These are phyloP conservation scores for Drosophila sechellia DNA, from an alignment of 1,140 invertebrate species.

Conservation along the genomic window DNA sequence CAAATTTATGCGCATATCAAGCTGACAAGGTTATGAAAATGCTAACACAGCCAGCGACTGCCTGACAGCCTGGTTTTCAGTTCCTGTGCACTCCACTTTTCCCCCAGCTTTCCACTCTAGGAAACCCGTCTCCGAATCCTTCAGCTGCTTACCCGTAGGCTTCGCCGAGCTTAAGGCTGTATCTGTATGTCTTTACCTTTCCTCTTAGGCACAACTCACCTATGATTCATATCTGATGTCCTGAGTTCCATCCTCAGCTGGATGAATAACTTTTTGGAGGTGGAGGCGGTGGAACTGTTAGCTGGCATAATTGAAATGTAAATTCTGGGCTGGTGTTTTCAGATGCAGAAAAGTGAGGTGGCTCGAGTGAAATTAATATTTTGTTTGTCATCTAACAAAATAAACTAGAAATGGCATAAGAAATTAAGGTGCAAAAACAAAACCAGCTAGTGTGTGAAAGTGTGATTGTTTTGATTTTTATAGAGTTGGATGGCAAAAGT, in stretches of 20 bases:
- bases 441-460: background rate
- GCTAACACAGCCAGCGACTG: slow-evolving; percentile 63
- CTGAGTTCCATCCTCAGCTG: slow-evolving; percentile 4
- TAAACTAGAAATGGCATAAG: slow-evolving; percentile 45
- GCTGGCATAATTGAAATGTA: slow-evolving; percentile 76
- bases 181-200: slow-evolving; percentile 17
- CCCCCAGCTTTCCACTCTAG: background rate
- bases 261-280: slow-evolving; percentile 28
- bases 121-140: background rate
- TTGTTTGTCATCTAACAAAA: slow-evolving; percentile 36
- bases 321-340: slow-evolving; percentile 52
- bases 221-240: slow-evolving; percentile 37
- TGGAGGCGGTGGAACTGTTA: background rate
- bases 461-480: background rate
- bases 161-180: slow-evolving; percentile 14
- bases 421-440: slow-evolving; percentile 26
- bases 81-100: background rate
- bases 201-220: slow-evolving; percentile 10
- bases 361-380: slow-evolving; percentile 58
- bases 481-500: background rate
- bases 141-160: slow-evolving; percentile 19
- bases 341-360: slow-evolving; percentile 31
- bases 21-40: slow-evolving; percentile 81
- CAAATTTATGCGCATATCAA: slow-evolving; percentile 82
- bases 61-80: slow-evolving; percentile 19